phyloP scores from a whole-genome alignment of 2,797 vertebrate species.

The Pyrocephalus nanus region DNA sequence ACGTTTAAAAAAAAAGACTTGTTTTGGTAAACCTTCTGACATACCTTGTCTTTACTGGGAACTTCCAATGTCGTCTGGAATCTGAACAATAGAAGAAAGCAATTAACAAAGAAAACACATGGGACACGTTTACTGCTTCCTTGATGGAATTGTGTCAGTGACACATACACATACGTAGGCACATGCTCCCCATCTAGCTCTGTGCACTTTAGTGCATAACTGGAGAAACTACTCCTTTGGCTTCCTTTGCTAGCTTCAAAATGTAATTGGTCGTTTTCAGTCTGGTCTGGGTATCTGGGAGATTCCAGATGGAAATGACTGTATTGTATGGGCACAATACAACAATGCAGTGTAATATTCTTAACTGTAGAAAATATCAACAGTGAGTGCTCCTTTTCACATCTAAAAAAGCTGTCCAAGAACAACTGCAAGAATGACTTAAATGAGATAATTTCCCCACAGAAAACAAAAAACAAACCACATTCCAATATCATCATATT shows the following conservation, averaged over 20 bases:
- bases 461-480: background rate
- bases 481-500: background rate
- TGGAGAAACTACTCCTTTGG: background rate
- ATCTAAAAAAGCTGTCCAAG: background rate
- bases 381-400: background rate
- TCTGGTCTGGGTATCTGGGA: background rate
- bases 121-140: conserved; percentile 42
- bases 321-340: background rate
- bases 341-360: conserved; percentile 1
- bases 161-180: background rate
- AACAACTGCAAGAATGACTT: background rate
- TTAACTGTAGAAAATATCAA: background rate
- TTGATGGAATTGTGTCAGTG: conserved; percentile 14
- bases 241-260: conserved; percentile 19
- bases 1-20: background rate
- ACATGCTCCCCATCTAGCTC: background rate
- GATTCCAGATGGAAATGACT: background rate
- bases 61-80: conserved; percentile 18
- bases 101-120: conserved; percentile 61
- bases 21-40: conserved; percentile 44
- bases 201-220: background rate
- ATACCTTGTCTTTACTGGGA: background rate
- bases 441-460: background rate
- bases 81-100: conserved; percentile 47
- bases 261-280: background rate